phyloP scores from a whole-genome alignment of 2,113 vertebrate genomes.

The Cervus canadensis region DNA sequence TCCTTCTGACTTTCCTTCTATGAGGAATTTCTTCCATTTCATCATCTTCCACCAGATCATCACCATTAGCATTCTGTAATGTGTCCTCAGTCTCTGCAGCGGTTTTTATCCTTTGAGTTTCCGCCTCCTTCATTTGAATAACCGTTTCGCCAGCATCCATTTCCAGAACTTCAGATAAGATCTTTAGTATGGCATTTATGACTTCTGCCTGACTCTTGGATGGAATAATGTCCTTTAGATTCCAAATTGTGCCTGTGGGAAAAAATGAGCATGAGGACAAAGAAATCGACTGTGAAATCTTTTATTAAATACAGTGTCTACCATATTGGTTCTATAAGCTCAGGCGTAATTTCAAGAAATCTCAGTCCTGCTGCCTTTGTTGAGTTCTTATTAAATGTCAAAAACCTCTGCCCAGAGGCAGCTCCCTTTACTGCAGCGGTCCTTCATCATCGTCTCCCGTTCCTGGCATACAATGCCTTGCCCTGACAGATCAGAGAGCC shows the following conservation, averaged over 20 bases:
- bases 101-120: slow-evolving; percentile 76
- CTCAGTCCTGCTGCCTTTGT: neutral
- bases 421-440: neutral
- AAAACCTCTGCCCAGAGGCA: neutral
- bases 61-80: slow-evolving; percentile 23
- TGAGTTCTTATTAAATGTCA: neutral
- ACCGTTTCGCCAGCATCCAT: slow-evolving; percentile 84
- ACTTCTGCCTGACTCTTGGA: slow-evolving; percentile 87
- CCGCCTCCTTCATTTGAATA: slow-evolving; percentile 82
- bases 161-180: slow-evolving; percentile 87
- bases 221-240: slow-evolving; percentile 89
- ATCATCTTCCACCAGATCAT: slow-evolving; percentile 73
- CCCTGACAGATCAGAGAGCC: neutral
- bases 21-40: slow-evolving; percentile 78
- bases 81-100: slow-evolving; percentile 70
- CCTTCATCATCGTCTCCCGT: neutral
- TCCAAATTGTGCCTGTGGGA: slow-evolving; percentile 88
- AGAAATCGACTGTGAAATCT: neutral
- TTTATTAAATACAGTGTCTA: neutral
- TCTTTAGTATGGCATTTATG: slow-evolving; percentile 87
- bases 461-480: neutral
- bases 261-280: neutral
- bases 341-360: neutral
- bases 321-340: neutral
- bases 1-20: slow-evolving; percentile 74